phyloP scores from a whole-genome alignment of 2,113 vertebrate genomes.

The Jacana jacana region DNA sequence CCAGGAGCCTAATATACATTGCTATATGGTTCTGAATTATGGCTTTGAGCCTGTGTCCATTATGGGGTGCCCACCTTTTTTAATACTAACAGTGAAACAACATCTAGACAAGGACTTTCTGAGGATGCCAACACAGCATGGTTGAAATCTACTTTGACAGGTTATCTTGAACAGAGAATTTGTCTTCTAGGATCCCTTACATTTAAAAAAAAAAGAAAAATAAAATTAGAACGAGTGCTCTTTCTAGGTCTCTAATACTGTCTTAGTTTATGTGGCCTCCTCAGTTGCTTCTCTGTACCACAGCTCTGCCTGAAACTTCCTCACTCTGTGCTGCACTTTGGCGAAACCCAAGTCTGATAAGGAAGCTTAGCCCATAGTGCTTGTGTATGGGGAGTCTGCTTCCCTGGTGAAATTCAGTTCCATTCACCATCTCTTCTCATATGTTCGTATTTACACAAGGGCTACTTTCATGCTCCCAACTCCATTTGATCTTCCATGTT shows the following conservation, averaged over 20 bases:
- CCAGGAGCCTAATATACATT: background rate
- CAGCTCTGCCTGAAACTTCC: background rate
- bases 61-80: background rate
- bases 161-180: background rate
- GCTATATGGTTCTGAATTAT: background rate
- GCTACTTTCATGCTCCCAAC: background rate
- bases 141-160: background rate
- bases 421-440: background rate
- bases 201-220: background rate
- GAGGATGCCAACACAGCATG: background rate
- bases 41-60: background rate
- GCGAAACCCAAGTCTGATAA: background rate
- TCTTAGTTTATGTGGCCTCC: background rate
- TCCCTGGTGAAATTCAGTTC: background rate
- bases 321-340: background rate
- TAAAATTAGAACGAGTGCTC: accelerated
- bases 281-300: background rate
- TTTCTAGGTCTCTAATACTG: background rate
- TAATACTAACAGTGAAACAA: background rate
- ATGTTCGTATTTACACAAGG: background rate
- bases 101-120: background rate
- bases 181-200: background rate
- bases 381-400: background rate
- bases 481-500: background rate
- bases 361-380: background rate